Evolutionary conservation across 1,140 invertebrate species (phyloP).

Genomic region (Drosophila sulfurigaster): DNA sequence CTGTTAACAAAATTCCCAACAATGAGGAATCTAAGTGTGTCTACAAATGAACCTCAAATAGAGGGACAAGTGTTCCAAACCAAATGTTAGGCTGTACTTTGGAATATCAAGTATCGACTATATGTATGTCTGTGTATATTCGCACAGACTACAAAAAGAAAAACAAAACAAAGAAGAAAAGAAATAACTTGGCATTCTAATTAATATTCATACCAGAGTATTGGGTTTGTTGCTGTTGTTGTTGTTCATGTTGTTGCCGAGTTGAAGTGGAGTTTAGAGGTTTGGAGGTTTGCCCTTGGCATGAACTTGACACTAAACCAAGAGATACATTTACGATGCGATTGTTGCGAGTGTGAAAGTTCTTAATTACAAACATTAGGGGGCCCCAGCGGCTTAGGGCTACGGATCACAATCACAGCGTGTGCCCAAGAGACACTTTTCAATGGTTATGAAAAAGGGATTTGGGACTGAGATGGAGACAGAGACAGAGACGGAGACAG

Average conservation of each 20-base stretch:
- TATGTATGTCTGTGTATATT: slow-evolving; percentile 21
- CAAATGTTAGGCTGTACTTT: slow-evolving; percentile 8
- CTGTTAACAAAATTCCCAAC: background rate
- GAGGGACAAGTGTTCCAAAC: slow-evolving; percentile 20
- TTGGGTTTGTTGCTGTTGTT: slow-evolving; percentile 4
- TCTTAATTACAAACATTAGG: slow-evolving; percentile 85
- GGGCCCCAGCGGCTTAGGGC: slow-evolving; percentile 79
- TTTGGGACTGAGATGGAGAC: slow-evolving; percentile 13
- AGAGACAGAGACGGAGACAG: background rate
- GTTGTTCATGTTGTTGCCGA: slow-evolving; percentile 13
- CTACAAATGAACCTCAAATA: slow-evolving; percentile 23
- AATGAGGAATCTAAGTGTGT: slow-evolving; percentile 32
- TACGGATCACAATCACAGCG: slow-evolving; percentile 70
- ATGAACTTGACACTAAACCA: slow-evolving; percentile 80
- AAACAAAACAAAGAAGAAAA: background rate
- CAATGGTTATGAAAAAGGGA: slow-evolving; percentile 61
- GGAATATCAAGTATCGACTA: background rate
- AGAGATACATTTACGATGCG: slow-evolving; percentile 75
- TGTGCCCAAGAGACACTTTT: slow-evolving; percentile 80
- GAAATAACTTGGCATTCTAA: slow-evolving; percentile 59
- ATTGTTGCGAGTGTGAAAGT: slow-evolving; percentile 85
- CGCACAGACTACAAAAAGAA: slow-evolving; percentile 24
- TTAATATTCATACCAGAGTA: slow-evolving; percentile 52
- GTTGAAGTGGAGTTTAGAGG: background rate
- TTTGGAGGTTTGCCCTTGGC: slow-evolving; percentile 66